A percentile compares a stretch with the other conserved stretches of the same genome.
These are phyloP conservation scores for Xenops minutus DNA, from an alignment of 2,797 vertebrate genomes.

Conservation along the genomic window DNA sequence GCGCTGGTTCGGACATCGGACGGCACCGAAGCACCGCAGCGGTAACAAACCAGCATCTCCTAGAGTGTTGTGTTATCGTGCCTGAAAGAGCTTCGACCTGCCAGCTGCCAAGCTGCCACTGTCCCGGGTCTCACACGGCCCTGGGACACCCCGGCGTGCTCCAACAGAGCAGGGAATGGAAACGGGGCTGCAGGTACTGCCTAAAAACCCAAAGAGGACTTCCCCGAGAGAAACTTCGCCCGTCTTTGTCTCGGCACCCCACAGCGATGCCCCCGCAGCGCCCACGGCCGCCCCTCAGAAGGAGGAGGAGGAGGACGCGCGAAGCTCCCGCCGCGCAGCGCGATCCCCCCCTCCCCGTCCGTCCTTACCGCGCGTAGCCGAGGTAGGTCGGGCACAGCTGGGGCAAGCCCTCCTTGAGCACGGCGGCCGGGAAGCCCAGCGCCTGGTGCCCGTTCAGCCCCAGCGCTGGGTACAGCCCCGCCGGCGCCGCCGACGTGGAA, in stretches of 20 bases:
- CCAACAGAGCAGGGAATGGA: fast-evolving
- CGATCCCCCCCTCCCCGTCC: not conserved
- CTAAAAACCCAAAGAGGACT: too few species aligned
- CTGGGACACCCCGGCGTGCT: fast-evolving
- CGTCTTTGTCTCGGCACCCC: not conserved
- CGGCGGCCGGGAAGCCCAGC: conserved; percentile 66
- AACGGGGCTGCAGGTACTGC: fast-evolving
- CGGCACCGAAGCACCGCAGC: fast-evolving
- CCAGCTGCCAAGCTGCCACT: fast-evolving
- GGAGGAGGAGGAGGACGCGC: too few species aligned
- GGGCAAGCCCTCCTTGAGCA: conserved; percentile 72
- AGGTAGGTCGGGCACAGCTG: conserved; percentile 73
- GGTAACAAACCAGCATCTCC: fast-evolving
- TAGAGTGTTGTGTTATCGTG: fast-evolving
- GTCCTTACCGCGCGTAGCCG: conserved; percentile 74
- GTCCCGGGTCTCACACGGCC: not conserved
- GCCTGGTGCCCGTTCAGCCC: conserved; percentile 69
- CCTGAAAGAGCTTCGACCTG: fast-evolving
- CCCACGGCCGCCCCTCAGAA: not conserved
- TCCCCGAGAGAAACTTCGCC: not conserved
- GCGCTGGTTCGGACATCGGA: not conserved
- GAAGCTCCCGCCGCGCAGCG: too few species aligned
- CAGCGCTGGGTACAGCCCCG: conserved; percentile 65
- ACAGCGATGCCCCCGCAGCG: fast-evolving
- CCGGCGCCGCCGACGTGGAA: conserved; percentile 43